A percentile compares a stretch with the other conserved stretches of the same genome.
Conservation (phyloP, 2,113 vertebrate genomes). For the Hippocampus comes region DNA sequence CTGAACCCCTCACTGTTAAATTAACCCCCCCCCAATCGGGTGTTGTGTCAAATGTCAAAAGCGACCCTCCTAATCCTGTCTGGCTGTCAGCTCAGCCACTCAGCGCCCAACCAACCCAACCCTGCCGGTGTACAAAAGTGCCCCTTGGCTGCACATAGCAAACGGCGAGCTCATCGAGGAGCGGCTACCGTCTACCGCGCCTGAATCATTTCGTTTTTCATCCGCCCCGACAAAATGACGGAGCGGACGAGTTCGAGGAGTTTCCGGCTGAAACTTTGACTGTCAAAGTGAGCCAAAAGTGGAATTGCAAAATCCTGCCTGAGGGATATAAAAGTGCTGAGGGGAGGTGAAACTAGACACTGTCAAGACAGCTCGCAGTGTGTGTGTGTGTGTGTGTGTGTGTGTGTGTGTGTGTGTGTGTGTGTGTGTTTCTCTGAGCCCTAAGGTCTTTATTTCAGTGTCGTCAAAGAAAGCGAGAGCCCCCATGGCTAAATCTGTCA, state of each 20-base stretch:
- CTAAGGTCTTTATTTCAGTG: conserved; percentile 52
- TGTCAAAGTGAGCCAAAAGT: conserved; percentile 53
- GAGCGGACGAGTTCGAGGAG: conserved; percentile 15
- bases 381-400: conserved; percentile 2
- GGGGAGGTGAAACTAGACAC: conserved; percentile 61
- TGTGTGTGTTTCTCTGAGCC: conserved; percentile 46
- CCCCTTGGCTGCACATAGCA: neutral
- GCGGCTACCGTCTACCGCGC: conserved; percentile 10
- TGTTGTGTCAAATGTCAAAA: conserved; percentile 68
- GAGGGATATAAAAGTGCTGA: conserved; percentile 68
- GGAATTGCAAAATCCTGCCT: conserved; percentile 60
- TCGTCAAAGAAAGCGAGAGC: conserved; percentile 55
- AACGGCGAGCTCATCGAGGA: neutral
- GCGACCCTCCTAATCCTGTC: conserved; percentile 61
- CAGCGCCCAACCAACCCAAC: conserved; percentile 28
- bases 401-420: conserved; percentile 17
- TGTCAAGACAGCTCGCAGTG: conserved; percentile 55
- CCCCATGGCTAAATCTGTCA: conserved; percentile 63
- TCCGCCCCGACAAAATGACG: conserved; percentile 35
- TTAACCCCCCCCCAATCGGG: conserved; percentile 56
- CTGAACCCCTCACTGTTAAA: conserved; percentile 58
- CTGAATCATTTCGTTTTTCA: conserved; percentile 8
- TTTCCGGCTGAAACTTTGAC: conserved; percentile 57
- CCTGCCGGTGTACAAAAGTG: neutral
- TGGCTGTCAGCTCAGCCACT: conserved; percentile 44